These are phyloP conservation scores for Lathronympha strigana DNA, from an alignment of 2,888 invertebrate genomes.

Conservation along the genomic window DNA sequence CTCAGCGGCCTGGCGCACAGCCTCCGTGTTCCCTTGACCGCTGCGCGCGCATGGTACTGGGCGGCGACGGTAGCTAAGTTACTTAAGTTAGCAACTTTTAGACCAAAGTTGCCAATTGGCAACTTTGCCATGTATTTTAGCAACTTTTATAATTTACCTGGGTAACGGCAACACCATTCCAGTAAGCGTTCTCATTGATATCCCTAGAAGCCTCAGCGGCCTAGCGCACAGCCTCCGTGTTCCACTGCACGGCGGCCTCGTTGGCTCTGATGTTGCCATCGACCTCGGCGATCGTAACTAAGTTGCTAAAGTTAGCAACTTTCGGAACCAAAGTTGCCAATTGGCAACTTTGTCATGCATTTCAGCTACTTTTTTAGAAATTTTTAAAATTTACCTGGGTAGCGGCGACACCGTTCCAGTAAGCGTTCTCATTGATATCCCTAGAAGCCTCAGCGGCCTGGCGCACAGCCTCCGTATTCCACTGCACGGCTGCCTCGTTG, in stretches of 20 bases:
- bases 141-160: conserved; percentile 41
- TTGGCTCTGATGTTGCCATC: conserved; percentile 71
- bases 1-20: conserved; percentile 67
- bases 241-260: conserved; percentile 70
- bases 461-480: conserved; percentile 70
- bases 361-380: neutral
- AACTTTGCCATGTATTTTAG: neutral
- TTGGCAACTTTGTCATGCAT: neutral
- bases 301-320: neutral
- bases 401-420: conserved; percentile 75
- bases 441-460: conserved; percentile 69
- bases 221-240: conserved; percentile 68
- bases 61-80: conserved; percentile 64
- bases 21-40: conserved; percentile 72
- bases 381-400: conserved; percentile 47
- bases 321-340: neutral
- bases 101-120: neutral
- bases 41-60: conserved; percentile 73
- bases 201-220: conserved; percentile 71
- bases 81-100: neutral
- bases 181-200: conserved; percentile 76
- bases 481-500: conserved; percentile 69
- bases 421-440: conserved; percentile 74
- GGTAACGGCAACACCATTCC: conserved; percentile 71
- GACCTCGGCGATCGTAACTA: conserved; percentile 60